Conservation (phyloP, 2,113 vertebrate species). For the Turdus rufiventris region DNA sequence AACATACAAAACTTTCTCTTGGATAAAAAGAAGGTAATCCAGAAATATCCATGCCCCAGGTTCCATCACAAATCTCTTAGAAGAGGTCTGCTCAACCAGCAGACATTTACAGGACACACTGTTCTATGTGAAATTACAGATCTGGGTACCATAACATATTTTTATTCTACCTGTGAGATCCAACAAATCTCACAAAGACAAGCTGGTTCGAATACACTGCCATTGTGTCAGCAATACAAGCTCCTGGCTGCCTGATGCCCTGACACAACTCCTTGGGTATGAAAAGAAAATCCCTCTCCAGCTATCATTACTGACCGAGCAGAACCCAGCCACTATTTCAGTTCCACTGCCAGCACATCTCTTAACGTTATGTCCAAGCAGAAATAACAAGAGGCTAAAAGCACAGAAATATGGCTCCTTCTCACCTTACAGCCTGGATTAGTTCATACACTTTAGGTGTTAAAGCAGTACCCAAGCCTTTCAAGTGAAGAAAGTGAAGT, state of each 20-base stretch:
- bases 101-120: neutral
- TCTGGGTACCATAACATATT: neutral
- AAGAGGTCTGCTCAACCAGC: neutral
- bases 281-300: neutral
- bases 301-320: neutral
- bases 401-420: neutral
- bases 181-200: neutral
- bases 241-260: neutral
- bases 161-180: neutral
- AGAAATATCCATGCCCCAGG: neutral
- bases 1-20: neutral
- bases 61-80: neutral
- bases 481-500: neutral
- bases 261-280: neutral
- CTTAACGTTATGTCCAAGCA: neutral
- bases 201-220: neutral
- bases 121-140: neutral
- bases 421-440: neutral
- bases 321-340: neutral
- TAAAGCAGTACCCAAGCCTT: neutral
- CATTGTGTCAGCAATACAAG: neutral
- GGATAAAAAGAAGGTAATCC: neutral
- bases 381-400: neutral
- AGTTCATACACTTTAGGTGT: neutral
- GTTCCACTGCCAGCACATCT: neutral